Base-by-base conservation (phyloP, 1,140 invertebrate species). In the Drosophila takahashii region DNA sequence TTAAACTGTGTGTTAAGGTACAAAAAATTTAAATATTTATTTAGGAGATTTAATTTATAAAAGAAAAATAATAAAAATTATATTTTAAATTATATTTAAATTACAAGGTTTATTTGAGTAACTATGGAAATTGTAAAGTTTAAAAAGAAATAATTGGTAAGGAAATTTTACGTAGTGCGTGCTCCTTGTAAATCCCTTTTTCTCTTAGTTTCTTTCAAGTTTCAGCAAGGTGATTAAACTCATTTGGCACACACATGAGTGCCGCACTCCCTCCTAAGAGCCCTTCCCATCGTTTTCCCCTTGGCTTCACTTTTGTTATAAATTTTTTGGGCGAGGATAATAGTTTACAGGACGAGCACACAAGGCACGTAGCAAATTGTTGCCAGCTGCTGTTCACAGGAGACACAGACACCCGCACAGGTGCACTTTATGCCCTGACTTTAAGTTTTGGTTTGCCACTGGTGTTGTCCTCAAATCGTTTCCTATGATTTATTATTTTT, bases 201-300 rank as follows among this genome's bases (percentile, higher is more conserved):
- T n/a, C 42, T 3, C 60, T 67, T 64, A 62, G 48, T 75, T 67
- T 22, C 62, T 78, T 42, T 44, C 34, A 65, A 75, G 65, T 87
- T 79, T 81, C 64, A 57, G 62, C 57, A 81, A 86, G 81, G 81
- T 86, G 81, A 86, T 86, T 86, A 87, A 86, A 86, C 81, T 83
- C 83, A 87, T 87, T 87, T 86, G 81, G 41, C 48, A 58, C 69
- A 81, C 69, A 79, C 58, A 74, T 58, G 56, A 53, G 36, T 26
- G 10, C 37, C 47, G 26, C 10, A 16, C 39, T 8, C 27, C 58
- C 13, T 15, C 9, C 0, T 36, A 18, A 41, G 22, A 41, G 22
- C 37, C 45, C 59, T 32, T 29, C 6, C 7, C 27, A 61, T 59
- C 50, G 36, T 52, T 73, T 72, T 62, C 39, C 50, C 53, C 45